Evolutionary conservation across 1,140 invertebrate species (phyloP).

Genomic region (Drosophila bipectinata): DNA sequence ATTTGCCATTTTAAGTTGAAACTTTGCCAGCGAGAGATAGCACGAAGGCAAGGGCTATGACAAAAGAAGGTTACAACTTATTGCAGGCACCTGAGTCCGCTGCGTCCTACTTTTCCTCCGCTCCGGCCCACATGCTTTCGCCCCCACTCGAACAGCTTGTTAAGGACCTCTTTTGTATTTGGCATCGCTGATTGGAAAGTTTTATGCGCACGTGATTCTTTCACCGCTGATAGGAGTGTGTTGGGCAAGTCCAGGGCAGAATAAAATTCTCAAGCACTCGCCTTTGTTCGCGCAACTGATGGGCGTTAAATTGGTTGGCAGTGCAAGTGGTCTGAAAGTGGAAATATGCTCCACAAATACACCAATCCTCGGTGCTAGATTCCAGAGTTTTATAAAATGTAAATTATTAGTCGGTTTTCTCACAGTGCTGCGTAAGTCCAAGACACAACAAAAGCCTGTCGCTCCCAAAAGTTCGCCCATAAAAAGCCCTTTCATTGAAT

Average conservation of each 20-base stretch:
- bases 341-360: background rate
- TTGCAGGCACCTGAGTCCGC: conserved; percentile 57
- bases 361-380: background rate
- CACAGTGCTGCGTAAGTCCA: background rate
- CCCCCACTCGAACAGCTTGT: conserved; percentile 60
- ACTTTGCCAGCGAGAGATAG: conserved; percentile 61
- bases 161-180: conserved; percentile 78
- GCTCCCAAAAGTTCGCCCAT: background rate
- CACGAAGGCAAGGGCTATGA: conserved; percentile 30
- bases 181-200: conserved; percentile 73
- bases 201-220: conserved; percentile 80
- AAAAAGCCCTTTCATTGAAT: background rate
- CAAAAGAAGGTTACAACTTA: conserved; percentile 68
- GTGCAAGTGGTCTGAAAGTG: background rate
- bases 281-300: conserved; percentile 41
- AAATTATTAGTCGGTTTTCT: background rate
- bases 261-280: conserved; percentile 28
- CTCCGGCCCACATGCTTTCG: background rate
- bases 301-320: conserved; percentile 58
- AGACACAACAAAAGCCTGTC: background rate
- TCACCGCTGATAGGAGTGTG: conserved; percentile 59
- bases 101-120: background rate
- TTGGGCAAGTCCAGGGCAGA: conserved; percentile 29
- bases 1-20: conserved; percentile 79
- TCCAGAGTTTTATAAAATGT: too few relatives aligned